phyloP scores from a whole-genome alignment of 2,888 invertebrate genomes.

The Pinctada fucata region DNA sequence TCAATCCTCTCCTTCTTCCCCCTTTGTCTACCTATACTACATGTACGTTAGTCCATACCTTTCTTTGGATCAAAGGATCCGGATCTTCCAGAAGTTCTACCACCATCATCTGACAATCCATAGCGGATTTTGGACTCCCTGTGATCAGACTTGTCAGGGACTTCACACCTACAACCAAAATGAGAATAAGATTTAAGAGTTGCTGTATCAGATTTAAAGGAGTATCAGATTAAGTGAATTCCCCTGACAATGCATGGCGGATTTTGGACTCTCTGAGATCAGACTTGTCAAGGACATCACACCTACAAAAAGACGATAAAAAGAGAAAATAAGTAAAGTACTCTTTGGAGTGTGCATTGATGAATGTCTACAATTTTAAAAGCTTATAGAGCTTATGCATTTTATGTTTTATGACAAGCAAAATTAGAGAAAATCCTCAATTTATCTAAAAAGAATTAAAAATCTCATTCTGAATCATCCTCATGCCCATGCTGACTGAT shows the following conservation, averaged over 20 bases:
- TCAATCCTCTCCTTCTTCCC: too few species aligned
- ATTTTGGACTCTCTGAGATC: constrained; percentile 64
- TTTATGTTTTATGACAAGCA: too few species aligned
- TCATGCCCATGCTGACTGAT: not conserved
- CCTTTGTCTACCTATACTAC: not conserved
- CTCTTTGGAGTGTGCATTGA: too few species aligned
- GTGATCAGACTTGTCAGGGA: constrained; percentile 66
- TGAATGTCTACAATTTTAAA: too few species aligned
- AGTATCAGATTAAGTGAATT: not conserved
- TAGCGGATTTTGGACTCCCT: constrained; percentile 64
- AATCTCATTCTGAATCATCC: not conserved
- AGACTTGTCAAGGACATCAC: constrained; percentile 71
- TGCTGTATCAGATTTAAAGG: not conserved
- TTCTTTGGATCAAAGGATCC: constrained; percentile 68
- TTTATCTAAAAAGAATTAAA: too few species aligned
- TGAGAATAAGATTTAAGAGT: not conserved
- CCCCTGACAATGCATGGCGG: constrained; percentile 70
- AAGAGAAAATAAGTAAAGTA: too few species aligned
- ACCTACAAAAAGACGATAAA: constrained; percentile 48
- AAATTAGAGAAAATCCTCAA: too few species aligned
- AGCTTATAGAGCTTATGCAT: too few species aligned
- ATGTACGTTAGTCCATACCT: constrained; percentile 54
- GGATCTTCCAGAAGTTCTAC: constrained; percentile 72
- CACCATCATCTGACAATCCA: constrained; percentile 71
- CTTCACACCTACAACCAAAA: constrained; percentile 66